Percentiles rank a stretch among this genome's conserved stretches.
Conservation (phyloP, 2,113 vertebrate species). For the Pogona vitticeps region DNA sequence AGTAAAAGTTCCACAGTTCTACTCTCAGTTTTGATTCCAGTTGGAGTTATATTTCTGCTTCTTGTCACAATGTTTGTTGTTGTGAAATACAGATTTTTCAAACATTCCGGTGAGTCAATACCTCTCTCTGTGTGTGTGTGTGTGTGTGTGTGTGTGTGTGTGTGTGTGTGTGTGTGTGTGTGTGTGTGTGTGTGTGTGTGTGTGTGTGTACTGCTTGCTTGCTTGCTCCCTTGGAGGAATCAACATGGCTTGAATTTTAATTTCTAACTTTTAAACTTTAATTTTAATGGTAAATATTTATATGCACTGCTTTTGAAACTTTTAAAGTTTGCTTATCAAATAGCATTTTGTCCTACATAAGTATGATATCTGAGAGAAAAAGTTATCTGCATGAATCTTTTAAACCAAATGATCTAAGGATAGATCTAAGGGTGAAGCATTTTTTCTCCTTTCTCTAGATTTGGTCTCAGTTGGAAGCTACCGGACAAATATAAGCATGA, state of each 20-base stretch:
- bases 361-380: not conserved
- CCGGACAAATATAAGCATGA: conserved; percentile 80
- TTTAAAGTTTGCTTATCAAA: not conserved
- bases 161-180: no score
- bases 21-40: conserved; percentile 31
- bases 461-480: conserved; percentile 79
- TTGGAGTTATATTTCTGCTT: conserved; percentile 57
- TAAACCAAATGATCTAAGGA: not conserved
- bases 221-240: no score
- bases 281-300: not conserved
- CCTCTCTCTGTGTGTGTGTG: no score
- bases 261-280: not conserved
- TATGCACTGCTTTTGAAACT: not conserved
- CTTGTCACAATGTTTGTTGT: conserved; percentile 43
- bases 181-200: no score
- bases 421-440: not conserved
- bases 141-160: no score
- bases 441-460: conserved; percentile 56
- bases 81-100: conserved; percentile 64
- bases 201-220: no score
- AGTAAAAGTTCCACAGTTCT: not conserved
- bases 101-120: conserved; percentile 72
- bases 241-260: not conserved
- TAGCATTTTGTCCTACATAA: not conserved
- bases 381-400: not conserved